phyloP scores from a whole-genome alignment of 1,140 invertebrate species.

The Drosophila elegans region DNA sequence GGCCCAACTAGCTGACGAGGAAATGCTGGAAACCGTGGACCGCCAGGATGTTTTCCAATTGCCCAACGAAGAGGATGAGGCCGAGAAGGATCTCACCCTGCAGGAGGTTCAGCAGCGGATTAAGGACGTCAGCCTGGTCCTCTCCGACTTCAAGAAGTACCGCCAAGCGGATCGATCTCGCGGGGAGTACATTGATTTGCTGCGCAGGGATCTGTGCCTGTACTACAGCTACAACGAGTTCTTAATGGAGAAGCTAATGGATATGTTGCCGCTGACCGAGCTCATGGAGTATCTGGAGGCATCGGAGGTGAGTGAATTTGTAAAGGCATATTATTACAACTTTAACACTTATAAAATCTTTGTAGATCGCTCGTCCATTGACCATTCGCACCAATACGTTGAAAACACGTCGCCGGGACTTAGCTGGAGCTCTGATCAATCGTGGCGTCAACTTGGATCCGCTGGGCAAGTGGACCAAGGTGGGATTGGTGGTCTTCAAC shows the following conservation, averaged over 20 bases:
- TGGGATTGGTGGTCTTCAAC: slow-evolving; percentile 98
- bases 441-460: slow-evolving; percentile 99
- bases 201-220: slow-evolving; percentile 94
- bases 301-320: slow-evolving; percentile 89
- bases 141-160: slow-evolving; percentile 94
- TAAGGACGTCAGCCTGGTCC: slow-evolving; percentile 93
- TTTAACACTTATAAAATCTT: slow-evolving; percentile 87
- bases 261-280: slow-evolving; percentile 95
- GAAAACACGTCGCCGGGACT: slow-evolving; percentile 96
- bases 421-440: slow-evolving; percentile 97
- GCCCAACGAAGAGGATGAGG: slow-evolving; percentile 90
- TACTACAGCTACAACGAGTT: slow-evolving; percentile 99
- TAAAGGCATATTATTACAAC: too few relatives aligned
- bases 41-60: slow-evolving; percentile 91
- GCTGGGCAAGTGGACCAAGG: slow-evolving; percentile 99
- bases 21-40: slow-evolving; percentile 91
- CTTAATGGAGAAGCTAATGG: slow-evolving; percentile 97
- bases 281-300: slow-evolving; percentile 98
- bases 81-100: slow-evolving; percentile 90
- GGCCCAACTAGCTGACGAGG: slow-evolving; percentile 91
- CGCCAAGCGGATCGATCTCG: slow-evolving; percentile 91
- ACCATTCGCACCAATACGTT: slow-evolving; percentile 98
- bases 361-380: slow-evolving; percentile 96
- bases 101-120: slow-evolving; percentile 96
- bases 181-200: slow-evolving; percentile 92